Conservation (phyloP, 2,888 invertebrate genomes). For the Teleogryllus oceanicus region DNA sequence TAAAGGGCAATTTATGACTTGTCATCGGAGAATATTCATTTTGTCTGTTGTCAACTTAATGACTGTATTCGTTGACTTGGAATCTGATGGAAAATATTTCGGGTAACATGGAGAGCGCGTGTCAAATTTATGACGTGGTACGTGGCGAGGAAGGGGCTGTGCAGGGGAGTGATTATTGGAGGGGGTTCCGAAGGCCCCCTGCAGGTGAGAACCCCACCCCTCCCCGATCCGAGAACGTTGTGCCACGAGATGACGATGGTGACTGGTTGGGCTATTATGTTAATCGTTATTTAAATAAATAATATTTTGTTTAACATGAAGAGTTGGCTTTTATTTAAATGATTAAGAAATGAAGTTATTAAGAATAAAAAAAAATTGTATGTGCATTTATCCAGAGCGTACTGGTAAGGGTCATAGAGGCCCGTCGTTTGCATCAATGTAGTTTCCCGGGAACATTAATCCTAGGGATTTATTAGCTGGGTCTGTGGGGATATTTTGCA, state of each 20-base stretch:
- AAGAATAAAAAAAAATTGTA: too few relatives aligned
- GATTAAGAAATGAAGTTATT: too few relatives aligned
- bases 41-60: slow-evolving; percentile 4
- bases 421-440: too few relatives aligned
- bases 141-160: neutral
- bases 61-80: slow-evolving; percentile 2
- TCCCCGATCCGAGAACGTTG: neutral
- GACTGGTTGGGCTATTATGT: too few relatives aligned
- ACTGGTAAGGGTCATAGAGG: too few relatives aligned
- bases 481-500: too few relatives aligned
- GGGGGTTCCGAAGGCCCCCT: neutral
- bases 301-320: too few relatives aligned
- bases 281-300: too few relatives aligned
- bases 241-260: neutral
- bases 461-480: too few relatives aligned
- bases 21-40: slow-evolving; percentile 7
- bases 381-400: too few relatives aligned
- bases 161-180: neutral
- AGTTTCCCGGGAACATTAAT: too few relatives aligned
- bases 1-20: slow-evolving; percentile 9
- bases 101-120: neutral
- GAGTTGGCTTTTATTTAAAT: too few relatives aligned
- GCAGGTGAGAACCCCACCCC: neutral
- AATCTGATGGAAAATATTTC: neutral
- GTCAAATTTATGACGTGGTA: neutral